These are phyloP conservation scores for Heliocidaris erythrogramma DNA, from an alignment of 35 echinoderm and acorn worm species.

Conservation along the genomic window DNA sequence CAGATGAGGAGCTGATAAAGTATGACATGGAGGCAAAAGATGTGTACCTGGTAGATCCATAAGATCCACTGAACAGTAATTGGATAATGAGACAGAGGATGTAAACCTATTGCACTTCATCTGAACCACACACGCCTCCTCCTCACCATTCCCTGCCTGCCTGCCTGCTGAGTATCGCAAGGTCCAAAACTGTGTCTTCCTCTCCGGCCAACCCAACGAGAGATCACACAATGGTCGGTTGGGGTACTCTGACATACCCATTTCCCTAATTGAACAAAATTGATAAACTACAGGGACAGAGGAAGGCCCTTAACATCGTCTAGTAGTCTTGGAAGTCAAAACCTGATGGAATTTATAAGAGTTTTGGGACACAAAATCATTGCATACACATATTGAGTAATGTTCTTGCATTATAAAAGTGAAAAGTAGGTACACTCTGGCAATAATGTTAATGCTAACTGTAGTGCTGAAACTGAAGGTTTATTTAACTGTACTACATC, in stretches of 20 bases:
- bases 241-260: conserved; percentile 33
- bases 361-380: not conserved
- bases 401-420: not conserved
- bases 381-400: not conserved
- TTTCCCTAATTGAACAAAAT: conserved; percentile 52
- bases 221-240: not conserved
- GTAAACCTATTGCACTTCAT: not conserved
- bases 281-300: conserved; percentile 37
- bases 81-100: conserved; percentile 43
- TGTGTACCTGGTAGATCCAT: conserved; percentile 29
- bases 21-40: not conserved
- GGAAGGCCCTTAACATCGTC: not conserved
- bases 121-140: conserved; percentile 7
- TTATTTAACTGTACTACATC: too few species aligned
- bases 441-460: too few species aligned
- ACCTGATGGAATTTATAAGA: not conserved
- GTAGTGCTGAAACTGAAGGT: too few species aligned
- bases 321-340: not conserved
- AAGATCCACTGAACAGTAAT: conserved; percentile 30
- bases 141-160: too few species aligned
- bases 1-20: not conserved
- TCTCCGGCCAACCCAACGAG: not conserved
- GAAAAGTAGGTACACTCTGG: not conserved
- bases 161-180: not conserved
- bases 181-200: not conserved